Evolutionary conservation across 2,113 vertebrate species (phyloP), one percentile per base, ranked within the genome.

Genomic region (Brachyistius frenatus): DNA sequence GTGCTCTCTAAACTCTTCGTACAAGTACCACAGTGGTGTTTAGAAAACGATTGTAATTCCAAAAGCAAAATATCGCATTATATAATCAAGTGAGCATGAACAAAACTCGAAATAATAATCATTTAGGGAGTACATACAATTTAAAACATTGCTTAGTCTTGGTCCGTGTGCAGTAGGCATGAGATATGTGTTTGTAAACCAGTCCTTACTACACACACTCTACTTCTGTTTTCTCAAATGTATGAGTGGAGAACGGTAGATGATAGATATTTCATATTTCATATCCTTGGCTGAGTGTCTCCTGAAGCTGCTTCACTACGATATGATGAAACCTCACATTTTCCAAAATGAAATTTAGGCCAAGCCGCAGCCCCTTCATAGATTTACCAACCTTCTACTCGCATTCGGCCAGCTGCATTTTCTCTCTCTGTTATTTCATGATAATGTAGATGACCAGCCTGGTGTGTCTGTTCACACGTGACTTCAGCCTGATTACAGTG

Each of bases 401-500:
- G 13, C 41, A 44, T 11, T 11, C 13, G 0, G 10, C 30, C 3
- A 65, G 13, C 35, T 66, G 55, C 13, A 66, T 37, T 46, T 57
- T 14, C 35, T n/a, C 16, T 10, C 11, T 13, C 41, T 44, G 41
- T 11, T 30, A 37, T 54, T 47, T 80, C 63, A 56, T 49, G 71
- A 33, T 63, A 23, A 39, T 58, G 14, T 15, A 41, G 10, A 10
- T 35, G 13, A 23, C 5, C 64, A 44, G 11, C 50, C 23, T 50
- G 33, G 32, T 47, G 46, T 44, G 36, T 61, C 36, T 54, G 16
- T 16, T 33, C 49, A 30, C 56, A 54, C 54, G 69, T 32, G 35
- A 56, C 64, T 55, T 54, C 50, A 30, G 41, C 66, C 41, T 67
- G 5, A 62, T 61, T 23, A 53, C 13, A 53, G 36, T 46, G 14